Conservation (phyloP, 1,140 invertebrate species). For the Hyphantria cunea region DNA sequence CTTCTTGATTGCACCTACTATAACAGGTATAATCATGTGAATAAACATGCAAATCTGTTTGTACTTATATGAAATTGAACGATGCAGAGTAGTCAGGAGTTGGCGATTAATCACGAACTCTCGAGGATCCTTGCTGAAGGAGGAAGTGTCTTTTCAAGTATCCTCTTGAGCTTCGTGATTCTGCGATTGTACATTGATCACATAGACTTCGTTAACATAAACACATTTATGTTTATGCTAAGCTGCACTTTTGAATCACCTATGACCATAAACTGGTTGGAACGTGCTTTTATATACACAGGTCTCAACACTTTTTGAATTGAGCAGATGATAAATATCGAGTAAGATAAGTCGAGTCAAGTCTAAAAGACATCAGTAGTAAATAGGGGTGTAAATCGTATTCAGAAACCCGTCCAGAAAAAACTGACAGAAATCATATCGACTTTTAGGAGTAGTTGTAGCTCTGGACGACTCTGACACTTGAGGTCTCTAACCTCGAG, state of each 20-base stretch:
- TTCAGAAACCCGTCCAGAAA: too few species aligned
- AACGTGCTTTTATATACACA: not conserved
- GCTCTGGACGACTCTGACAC: too few species aligned
- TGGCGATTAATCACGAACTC: conserved; percentile 34
- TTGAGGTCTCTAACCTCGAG: too few species aligned
- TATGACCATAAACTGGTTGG: not conserved
- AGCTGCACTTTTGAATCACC: conserved; percentile 22
- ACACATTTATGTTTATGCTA: conserved; percentile 38
- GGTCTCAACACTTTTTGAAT: not conserved
- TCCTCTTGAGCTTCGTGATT: conserved; percentile 37
- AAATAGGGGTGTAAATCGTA: too few species aligned
- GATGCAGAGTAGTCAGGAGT: conserved; percentile 15
- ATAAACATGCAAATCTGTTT: conserved; percentile 29
- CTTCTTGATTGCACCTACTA: conserved; percentile 18
- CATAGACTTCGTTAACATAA: conserved; percentile 40
- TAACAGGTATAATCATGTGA: conserved; percentile 26
- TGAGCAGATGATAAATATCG: too few species aligned
- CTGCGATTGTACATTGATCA: conserved; percentile 40
- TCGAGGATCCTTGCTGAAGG: conserved; percentile 25
- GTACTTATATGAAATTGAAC: conserved; percentile 19
- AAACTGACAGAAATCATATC: too few species aligned
- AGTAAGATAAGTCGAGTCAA: too few species aligned
- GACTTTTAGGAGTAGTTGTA: too few species aligned
- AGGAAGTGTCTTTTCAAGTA: conserved; percentile 30
- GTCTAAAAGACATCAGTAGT: too few species aligned